Base-by-base conservation (phyloP, 2,113 vertebrate species). In the Dolichallabes microphthalmus region DNA sequence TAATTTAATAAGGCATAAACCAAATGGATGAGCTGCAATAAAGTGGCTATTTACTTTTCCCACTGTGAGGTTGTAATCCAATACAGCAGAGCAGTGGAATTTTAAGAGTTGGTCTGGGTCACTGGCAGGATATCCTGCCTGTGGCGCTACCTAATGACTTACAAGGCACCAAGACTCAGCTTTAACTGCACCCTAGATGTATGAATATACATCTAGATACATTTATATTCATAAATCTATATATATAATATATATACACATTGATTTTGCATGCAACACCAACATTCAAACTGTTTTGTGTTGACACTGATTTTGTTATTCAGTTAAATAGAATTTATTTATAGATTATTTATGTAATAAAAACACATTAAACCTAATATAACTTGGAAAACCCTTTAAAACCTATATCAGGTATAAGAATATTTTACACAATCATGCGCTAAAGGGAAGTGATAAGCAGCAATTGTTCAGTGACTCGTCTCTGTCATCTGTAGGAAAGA, bases 1-100 rank as follows among this genome's bases (percentile, higher is more conserved):
- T 91, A 89, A 92, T 92, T 90, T 92, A 91, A 93, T 93, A 91
- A 91, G 89, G 86, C 85, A 91, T 90, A 89, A 93, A 92, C 87
- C 90, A 91, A 94, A 93, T 91, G 88, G 90, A 93, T 91, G 88
- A 92, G 89, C 87, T 90, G 88, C 87, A 93, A 90, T 92, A 90
- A 93, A 92, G 90, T 83, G 74, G 84, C 86, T 88, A 92, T 93
- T 92, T 92, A 87, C 89, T 88, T 90, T 90, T 86, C 84, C 66
- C 76, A 83, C 87, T 89, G 87, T 79, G 86, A 88, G 61, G 80
- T 85, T 53, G 89, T 92, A 93, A 92, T 89, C 88, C 87, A 92
- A 90, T 88, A 89, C 88, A 87, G 85, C 69, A 82, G 35, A 73
- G 86, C 73, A 35, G 45, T 83, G 80, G 89, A 90, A 91, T 93